Evolutionary conservation across 2,888 invertebrate genomes (phyloP), one percentile per base, ranked within the genome.

Genomic region (Thumatha senex): DNA sequence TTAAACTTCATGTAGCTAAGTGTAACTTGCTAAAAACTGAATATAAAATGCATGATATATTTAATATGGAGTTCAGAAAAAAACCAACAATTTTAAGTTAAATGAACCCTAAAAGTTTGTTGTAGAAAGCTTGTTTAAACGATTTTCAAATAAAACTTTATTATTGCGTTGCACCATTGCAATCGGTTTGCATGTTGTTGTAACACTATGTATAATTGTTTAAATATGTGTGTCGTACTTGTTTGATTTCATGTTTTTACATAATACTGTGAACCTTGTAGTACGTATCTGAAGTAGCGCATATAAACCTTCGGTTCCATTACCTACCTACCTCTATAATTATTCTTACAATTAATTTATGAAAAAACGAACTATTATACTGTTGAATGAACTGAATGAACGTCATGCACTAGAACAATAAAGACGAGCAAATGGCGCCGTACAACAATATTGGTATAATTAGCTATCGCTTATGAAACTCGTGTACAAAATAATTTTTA

Each of bases 181-280:
- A 58, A 56, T 54, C 57, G 53, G 44, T 48, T 47, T 58, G 36
- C 41, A 18, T 13, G 35, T 31, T 67, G 62, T 58, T 49, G 67
- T 50, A 67, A 54, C 34, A 14, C 49, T 58, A 24, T n/a, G n/a
- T n/a, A n/a, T 31, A 53, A 65, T 58, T 62, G 59, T 65, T 51
- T 58, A 54, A 65, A 51, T 53, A 56, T 63, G 65, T 65, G 63
- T 65, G 65, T 58, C 62, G 55, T 50, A 65, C 66, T 41, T 49
- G 39, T 40, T 62, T 63, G 53, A 56, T 65, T 65, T 63, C 65
- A 65, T 58, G 63, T 60, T 50, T 65, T 65, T 63, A 63, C 61
- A 65, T 65, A 65, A 65, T 53, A 45, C 62, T 60, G 51, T 61
- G 54, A 56, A 59, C 58, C 54, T 44, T 58, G 58, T 48, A 56